Percentiles rank a stretch among this genome's conserved stretches.
Evolutionary conservation across 2,888 invertebrate species (phyloP).

Genomic region (Ischnura elegans): DNA sequence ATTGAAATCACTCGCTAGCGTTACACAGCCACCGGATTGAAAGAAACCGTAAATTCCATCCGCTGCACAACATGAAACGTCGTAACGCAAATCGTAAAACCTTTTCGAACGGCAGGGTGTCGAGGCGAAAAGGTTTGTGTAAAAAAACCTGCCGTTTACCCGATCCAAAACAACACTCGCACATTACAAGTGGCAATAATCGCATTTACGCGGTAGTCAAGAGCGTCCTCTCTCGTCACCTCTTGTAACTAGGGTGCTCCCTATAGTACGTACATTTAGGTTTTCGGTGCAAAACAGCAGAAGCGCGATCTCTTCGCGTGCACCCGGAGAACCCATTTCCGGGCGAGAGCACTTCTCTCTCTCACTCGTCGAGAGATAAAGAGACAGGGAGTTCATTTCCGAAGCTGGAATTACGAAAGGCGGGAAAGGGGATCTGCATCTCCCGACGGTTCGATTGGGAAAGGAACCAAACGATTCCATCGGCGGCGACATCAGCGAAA

Average conservation of each 20-base stretch:
- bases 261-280: not conserved
- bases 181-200: not conserved
- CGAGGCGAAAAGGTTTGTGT: no score
- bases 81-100: no score
- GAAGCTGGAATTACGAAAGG: not conserved
- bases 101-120: no score
- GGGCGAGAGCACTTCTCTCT: not conserved
- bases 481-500: not conserved
- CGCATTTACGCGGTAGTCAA: not conserved
- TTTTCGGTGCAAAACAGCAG: not conserved
- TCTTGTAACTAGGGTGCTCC: not conserved
- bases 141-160: no score
- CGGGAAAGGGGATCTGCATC: not conserved
- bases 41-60: no score
- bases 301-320: not conserved
- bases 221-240: not conserved
- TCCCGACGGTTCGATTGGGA: not conserved
- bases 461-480: not conserved
- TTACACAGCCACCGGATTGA: no score
- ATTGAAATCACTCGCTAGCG: no score
- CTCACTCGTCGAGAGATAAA: not conserved
- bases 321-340: not conserved
- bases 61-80: no score
- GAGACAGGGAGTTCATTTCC: not conserved
- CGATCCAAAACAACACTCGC: no score